Base-by-base conservation (phyloP, 1,140 invertebrate genomes). In the Lutraria rhynchaena region DNA sequence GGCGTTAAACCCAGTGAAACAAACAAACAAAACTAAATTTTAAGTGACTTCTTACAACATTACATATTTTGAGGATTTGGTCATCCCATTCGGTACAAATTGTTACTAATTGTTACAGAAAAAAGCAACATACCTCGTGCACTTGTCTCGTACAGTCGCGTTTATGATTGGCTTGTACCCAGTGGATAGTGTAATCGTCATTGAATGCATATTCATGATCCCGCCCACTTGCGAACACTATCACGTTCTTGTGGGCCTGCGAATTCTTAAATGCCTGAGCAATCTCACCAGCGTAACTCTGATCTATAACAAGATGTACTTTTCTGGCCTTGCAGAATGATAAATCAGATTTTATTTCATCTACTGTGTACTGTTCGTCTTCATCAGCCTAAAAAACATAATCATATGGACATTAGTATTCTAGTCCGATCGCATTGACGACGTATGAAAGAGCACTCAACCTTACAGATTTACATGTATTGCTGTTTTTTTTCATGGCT, bases 281-380 rank as follows among this genome's bases (percentile, higher is more conserved):
- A 4, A 94, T 74, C 65, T 92, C 88, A 0, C 92, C 93, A 1
- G 93, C 87, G 83, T 92, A 93, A 73, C 92, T 93, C 76, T 94
- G 93, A 81, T 94, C 94, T 1, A 90, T 91, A 1, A 94, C 83
- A 5, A 94, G 74, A 33, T 93, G 89, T 1, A 94, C 92, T 24
- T 93, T 88, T 15, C 90, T 87, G 0, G 94, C 94, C 35, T 85
- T 70, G 85, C 94, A 94, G n/a, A 90, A 80, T 0, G 90, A 77
- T 4, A 94, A 86, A 84, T 94, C 94, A 0, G 88, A 80, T 33
- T 93, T 77, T 31, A 94, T 87, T 81, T 94, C 94, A 15, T 89
- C 88, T 0, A 93, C 78, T 0, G 89, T 91, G 86, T 94, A 94
- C 5, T 91, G 77, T 83, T 94, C 94, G 4, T 90, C 88, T 24